phyloP scores from a whole-genome alignment of 2,888 invertebrate genomes.

The Nymphalis polychloros region DNA sequence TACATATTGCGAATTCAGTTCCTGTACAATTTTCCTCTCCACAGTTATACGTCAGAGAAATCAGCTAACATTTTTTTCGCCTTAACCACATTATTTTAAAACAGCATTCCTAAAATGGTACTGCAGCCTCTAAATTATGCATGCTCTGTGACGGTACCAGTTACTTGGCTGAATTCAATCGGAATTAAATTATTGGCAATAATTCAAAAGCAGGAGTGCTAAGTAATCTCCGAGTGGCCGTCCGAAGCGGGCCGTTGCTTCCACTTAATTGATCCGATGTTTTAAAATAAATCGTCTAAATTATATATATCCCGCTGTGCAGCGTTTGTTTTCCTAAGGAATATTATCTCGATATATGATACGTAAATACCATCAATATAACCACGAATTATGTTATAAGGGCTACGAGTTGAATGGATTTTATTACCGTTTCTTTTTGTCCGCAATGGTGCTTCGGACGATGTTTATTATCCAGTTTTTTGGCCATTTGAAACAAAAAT shows the following conservation, averaged over 20 bases:
- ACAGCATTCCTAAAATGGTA: conserved; percentile 7
- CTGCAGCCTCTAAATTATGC: conserved; percentile 27
- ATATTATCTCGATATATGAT: conserved; percentile 27
- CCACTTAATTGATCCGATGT: conserved; percentile 30
- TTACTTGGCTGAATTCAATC: conserved; percentile 32
- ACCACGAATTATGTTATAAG: conserved; percentile 25
- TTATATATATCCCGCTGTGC: background rate
- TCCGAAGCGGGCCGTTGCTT: conserved; percentile 14
- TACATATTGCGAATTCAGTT: conserved; percentile 25
- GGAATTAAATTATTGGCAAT: conserved; percentile 39
- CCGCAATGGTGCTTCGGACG: conserved; percentile 26
- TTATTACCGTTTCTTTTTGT: conserved; percentile 30
- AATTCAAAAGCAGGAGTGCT: conserved; percentile 38
- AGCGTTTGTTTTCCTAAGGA: conserved; percentile 21
- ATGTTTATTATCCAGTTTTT: conserved; percentile 31
- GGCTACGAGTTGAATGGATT: conserved; percentile 25
- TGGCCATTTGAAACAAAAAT: conserved; percentile 33
- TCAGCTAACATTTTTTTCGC: background rate
- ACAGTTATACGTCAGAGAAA: conserved; percentile 20
- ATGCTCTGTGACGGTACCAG: conserved; percentile 20
- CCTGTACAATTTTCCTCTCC: conserved; percentile 12
- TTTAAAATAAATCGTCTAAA: conserved; percentile 28
- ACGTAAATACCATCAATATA: conserved; percentile 36
- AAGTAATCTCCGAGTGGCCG: conserved; percentile 30
- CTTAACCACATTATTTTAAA: background rate